Evolutionary conservation across 2,888 invertebrate genomes (phyloP).

Genomic region (Tenthredo mesomela): DNA sequence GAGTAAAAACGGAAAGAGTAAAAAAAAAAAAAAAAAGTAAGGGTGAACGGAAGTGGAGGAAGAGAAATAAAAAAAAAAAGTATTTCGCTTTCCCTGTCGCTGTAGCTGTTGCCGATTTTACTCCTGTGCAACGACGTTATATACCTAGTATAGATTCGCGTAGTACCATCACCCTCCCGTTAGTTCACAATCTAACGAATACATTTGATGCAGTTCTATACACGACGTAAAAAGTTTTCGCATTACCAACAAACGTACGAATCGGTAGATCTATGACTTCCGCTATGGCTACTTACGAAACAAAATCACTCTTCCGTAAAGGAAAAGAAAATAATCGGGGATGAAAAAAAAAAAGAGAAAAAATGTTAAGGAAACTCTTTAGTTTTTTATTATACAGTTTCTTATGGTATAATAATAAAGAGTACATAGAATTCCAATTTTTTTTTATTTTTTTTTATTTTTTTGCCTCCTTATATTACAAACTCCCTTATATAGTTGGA

Average conservation of each 20-base stretch:
- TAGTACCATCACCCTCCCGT: not conserved
- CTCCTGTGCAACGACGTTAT: not conserved
- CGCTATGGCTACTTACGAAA: slow-evolving; percentile 29
- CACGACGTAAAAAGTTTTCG: slow-evolving; percentile 60
- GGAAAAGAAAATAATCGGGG: not conserved
- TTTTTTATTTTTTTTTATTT: not conserved
- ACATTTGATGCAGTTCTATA: slow-evolving; percentile 43
- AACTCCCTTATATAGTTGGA: not conserved
- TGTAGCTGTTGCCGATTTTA: slow-evolving; percentile 20
- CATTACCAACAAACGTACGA: slow-evolving; percentile 62
- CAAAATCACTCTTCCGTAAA: slow-evolving; percentile 29
- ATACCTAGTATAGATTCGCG: not conserved
- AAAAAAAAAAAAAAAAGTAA: slow-evolving; percentile 22
- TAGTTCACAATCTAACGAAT: slow-evolving; percentile 25
- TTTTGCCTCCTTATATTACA: no score
- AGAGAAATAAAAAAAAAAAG: slow-evolving; percentile 26
- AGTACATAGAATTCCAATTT: not conserved
- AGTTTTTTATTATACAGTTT: not conserved
- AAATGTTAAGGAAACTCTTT: not conserved
- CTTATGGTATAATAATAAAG: not conserved
- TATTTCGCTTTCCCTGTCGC: slow-evolving; percentile 36
- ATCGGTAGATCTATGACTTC: slow-evolving; percentile 59
- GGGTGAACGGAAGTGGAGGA: not conserved
- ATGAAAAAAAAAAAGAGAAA: not conserved
- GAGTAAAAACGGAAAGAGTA: slow-evolving; percentile 29